Base-by-base conservation (phyloP, 2,888 invertebrate genomes). In the Blastobasis lacticolella region DNA sequence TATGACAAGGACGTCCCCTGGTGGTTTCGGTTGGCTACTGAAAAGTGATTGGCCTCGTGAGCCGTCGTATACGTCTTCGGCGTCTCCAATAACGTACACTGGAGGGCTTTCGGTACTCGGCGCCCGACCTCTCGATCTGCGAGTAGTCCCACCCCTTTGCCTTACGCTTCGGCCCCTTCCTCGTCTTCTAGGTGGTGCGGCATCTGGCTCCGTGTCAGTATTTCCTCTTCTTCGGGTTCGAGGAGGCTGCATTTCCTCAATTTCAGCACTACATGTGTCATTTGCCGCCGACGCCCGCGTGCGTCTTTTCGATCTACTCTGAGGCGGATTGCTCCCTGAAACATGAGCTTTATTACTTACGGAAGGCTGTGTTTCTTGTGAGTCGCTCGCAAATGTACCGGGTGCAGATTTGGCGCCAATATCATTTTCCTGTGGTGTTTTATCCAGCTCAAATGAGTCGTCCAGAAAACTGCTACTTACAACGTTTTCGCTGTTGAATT, bases 21-120 rank as follows among this genome's bases (percentile, higher is more conserved):
- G 23, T n/a, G n/a, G 54, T 4, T 51, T 57, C 1, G 40, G 51
- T 0, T 60, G 59, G 6, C 51, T 56, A 23, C 67, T 64, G 48
- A 87, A 87, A 5, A 87, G 53, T 2, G 67, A 53, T 53, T 78
- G 73, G 4, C 60, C 55, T 38, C 75, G 69, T 0, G 73, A 71
- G 10, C 67, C 61, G 43, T 87, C 87, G 0, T 73, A 72, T 38
- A 86, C 86, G 8, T 86, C 85, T 38, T 73, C 68, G 0, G 78
- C 78, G 52, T 87, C 81, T 0, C 87, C 86, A 0, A 87, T 58
- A 48, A 69, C 81, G 47, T 67, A 80, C 4, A 23, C 23, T 23
- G 23, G 23, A 23, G 23, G 23, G 23, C 23, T 23, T 23, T 23
- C 23, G 3, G 9, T 42, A 3, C 42, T 42, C 7, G 1, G 40